A percentile compares a stretch with the other conserved stretches of the same genome.
These are phyloP conservation scores for Pseudomyrmex flavicornis DNA, from an alignment of 1,140 invertebrate genomes.

Conservation along the genomic window DNA sequence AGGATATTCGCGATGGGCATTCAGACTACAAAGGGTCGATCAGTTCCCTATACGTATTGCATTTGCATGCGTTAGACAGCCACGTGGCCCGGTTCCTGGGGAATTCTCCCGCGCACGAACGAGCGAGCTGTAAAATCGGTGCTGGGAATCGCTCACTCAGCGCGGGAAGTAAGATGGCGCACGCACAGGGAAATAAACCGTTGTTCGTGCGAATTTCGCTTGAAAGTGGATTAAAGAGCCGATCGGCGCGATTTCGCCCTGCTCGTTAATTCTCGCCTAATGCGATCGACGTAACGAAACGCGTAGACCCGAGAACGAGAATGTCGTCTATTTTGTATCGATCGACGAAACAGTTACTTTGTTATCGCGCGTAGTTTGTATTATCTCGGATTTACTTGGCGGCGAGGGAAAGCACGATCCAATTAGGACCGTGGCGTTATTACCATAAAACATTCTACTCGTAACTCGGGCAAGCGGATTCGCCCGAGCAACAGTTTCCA, in stretches of 20 bases:
- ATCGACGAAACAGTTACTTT: slow-evolving; percentile 48
- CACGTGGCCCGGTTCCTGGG: slow-evolving; percentile 66
- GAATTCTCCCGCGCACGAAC: slow-evolving; percentile 26
- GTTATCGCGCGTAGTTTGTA: slow-evolving; percentile 31
- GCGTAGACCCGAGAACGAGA: not conserved
- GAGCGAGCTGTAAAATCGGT: slow-evolving; percentile 50
- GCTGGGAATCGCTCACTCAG: slow-evolving; percentile 56
- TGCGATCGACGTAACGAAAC: slow-evolving; percentile 41
- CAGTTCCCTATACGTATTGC: slow-evolving; percentile 62
- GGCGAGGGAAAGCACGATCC: slow-evolving; percentile 30
- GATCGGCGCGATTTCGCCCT: slow-evolving; percentile 54
- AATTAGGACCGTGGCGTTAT: slow-evolving; percentile 48
- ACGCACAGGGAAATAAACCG: not conserved
- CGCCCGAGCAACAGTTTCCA: slow-evolving; percentile 16
- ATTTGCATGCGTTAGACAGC: slow-evolving; percentile 58
- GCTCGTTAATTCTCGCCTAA: slow-evolving; percentile 61
- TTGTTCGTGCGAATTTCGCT: slow-evolving; percentile 53
- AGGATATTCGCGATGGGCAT: too few relatives aligned
- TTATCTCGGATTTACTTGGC: slow-evolving; percentile 53
- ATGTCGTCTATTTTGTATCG: slow-evolving; percentile 10
- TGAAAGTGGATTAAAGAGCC: slow-evolving; percentile 46
- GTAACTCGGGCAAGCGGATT: slow-evolving; percentile 46
- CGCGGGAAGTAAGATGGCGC: slow-evolving; percentile 38
- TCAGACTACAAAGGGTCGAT: slow-evolving; percentile 32
- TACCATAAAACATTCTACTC: slow-evolving; percentile 55